phyloP scores from a whole-genome alignment of 2,113 vertebrate genomes.

The Limanda limanda region DNA sequence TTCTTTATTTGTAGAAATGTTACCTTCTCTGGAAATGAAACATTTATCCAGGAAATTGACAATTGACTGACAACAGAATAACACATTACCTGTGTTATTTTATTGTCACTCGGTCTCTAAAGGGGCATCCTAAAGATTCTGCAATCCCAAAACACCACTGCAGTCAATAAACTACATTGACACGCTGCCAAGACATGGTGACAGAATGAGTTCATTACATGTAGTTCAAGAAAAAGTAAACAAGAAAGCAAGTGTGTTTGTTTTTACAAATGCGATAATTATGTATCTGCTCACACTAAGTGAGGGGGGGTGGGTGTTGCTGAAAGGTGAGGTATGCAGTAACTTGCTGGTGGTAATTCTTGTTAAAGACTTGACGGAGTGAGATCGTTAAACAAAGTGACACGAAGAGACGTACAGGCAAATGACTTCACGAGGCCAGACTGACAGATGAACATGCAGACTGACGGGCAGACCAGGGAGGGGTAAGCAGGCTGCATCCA shows the following conservation, averaged over 20 bases:
- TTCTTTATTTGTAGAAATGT: conserved; percentile 14
- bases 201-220: conserved; percentile 47
- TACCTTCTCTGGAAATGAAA: conserved; percentile 11
- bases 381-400: conserved; percentile 30
- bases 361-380: conserved; percentile 31
- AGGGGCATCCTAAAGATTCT: conserved; percentile 17
- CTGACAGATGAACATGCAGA: conserved; percentile 59
- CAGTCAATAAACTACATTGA: conserved; percentile 50
- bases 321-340: conserved; percentile 4
- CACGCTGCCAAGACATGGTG: conserved; percentile 32
- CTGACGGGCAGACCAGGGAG: conserved; percentile 47
- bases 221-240: not conserved
- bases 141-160: conserved; percentile 17
- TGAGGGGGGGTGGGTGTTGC: not conserved
- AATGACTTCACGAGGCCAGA: conserved; percentile 36
- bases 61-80: conserved; percentile 3
- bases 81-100: not conserved
- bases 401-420: conserved; percentile 15
- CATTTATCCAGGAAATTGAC: conserved; percentile 23
- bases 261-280: conserved; percentile 18
- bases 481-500: conserved; percentile 71
- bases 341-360: conserved; percentile 26
- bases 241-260: conserved; percentile 11
- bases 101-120: conserved; percentile 32
- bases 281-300: conserved; percentile 35